Percentiles rank a stretch among this genome's conserved stretches.
Conservation (phyloP, 2,888 invertebrate genomes). For the Rosalia funebris region DNA sequence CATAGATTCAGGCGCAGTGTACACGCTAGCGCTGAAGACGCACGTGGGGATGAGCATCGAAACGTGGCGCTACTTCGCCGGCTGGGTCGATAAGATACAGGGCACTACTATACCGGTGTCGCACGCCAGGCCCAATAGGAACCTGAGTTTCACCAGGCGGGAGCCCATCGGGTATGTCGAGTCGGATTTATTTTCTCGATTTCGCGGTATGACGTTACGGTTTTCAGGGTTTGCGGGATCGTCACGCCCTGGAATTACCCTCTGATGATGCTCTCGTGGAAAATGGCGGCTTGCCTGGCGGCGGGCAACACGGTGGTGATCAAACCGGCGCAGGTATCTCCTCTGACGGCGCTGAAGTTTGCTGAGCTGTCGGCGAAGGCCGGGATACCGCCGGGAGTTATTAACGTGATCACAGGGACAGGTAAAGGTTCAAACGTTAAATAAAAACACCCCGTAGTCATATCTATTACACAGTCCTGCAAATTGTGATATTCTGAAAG, state of each 20-base stretch:
- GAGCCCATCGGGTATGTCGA: constrained; percentile 86
- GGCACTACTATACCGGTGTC: constrained; percentile 92
- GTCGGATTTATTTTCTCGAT: not conserved
- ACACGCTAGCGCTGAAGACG: constrained; percentile 94
- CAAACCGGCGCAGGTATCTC: constrained; percentile 93
- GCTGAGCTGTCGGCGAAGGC: constrained; percentile 89
- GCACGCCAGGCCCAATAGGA: constrained; percentile 90
- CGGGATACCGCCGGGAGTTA: constrained; percentile 95
- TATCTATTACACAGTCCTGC: no score
- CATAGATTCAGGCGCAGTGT: constrained; percentile 95
- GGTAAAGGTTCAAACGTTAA: no score
- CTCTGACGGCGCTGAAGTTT: constrained; percentile 93
- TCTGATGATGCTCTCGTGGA: constrained; percentile 98
- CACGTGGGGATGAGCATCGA: constrained; percentile 98
- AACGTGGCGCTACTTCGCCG: constrained; percentile 96
- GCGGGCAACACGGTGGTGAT: constrained; percentile 97
- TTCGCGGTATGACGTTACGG: constrained; percentile 8
- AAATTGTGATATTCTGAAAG: no score
- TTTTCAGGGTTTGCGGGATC: constrained; percentile 86
- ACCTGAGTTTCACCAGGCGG: constrained; percentile 86
- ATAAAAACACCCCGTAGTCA: no score
- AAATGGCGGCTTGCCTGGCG: constrained; percentile 96
- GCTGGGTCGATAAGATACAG: constrained; percentile 96
- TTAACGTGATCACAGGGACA: constrained; percentile 91
- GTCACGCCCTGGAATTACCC: constrained; percentile 99